Percentiles rank a stretch among this genome's conserved stretches.
Conservation (phyloP, 2,888 invertebrate species). For the Trachelus stipa region DNA sequence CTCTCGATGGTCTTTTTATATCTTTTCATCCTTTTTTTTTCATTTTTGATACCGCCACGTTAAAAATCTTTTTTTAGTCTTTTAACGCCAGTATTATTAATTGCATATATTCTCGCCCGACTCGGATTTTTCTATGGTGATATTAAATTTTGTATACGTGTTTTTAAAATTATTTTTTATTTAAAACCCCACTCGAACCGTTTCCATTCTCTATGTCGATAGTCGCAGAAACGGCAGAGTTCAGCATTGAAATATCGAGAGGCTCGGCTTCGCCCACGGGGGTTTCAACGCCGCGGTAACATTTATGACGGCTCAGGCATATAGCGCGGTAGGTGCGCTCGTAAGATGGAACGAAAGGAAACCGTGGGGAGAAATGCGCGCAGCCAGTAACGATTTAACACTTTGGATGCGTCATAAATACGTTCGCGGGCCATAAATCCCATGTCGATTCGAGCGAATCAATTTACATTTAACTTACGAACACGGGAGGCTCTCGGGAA, state of each 20-base stretch:
- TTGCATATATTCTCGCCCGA: background rate
- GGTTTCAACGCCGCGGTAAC: background rate
- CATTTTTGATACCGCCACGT: background rate
- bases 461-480: constrained; percentile 32
- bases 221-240: background rate
- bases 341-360: constrained; percentile 4
- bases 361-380: background rate
- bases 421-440: constrained; percentile 39
- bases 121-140: too few species aligned
- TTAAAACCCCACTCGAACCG: background rate
- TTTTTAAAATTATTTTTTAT: too few species aligned
- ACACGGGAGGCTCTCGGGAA: background rate
- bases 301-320: background rate
- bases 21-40: background rate
- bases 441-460: constrained; percentile 40
- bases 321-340: background rate
- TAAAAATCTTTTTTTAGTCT: background rate
- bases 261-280: background rate
- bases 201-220: background rate
- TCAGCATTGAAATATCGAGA: background rate
- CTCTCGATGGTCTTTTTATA: background rate
- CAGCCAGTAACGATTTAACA: background rate
- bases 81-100: background rate
- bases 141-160: too few species aligned
- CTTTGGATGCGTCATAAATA: constrained; percentile 37